Percentiles rank a stretch among this genome's conserved stretches.
Conservation (phyloP, 2,113 vertebrate species). For the Leucopsar rothschildi region DNA sequence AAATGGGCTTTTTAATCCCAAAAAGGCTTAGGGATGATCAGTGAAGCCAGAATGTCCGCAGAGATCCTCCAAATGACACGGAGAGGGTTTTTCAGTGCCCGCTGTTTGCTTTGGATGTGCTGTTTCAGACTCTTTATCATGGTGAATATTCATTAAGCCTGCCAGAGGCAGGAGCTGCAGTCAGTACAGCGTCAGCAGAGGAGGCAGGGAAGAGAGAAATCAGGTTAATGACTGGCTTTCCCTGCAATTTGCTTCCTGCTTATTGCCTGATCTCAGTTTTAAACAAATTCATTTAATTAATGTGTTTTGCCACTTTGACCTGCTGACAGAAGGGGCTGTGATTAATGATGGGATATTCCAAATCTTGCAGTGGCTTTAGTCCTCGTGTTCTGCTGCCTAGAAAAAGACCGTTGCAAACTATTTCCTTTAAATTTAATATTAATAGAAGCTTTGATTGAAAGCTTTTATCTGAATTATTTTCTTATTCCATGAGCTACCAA, state of each 20-base stretch:
- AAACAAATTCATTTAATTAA: conserved; percentile 56
- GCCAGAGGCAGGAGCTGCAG: conserved; percentile 47
- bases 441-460: conserved; percentile 39
- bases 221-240: conserved; percentile 56
- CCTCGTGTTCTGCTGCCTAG: background rate
- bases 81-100: background rate
- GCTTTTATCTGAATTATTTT: conserved; percentile 26
- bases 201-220: conserved; percentile 47
- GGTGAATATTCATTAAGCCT: conserved; percentile 58
- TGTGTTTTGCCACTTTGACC: conserved; percentile 18
- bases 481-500: background rate
- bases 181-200: background rate
- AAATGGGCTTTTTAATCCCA: conserved; percentile 46
- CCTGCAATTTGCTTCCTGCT: conserved; percentile 41
- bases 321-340: background rate
- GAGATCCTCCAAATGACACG: background rate
- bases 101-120: conserved; percentile 1
- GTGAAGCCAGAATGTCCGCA: background rate
- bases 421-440: conserved; percentile 9
- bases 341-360: background rate
- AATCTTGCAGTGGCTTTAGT: background rate
- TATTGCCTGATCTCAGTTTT: conserved; percentile 28
- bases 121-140: conserved; percentile 16
- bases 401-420: background rate
- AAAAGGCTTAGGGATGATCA: conserved; percentile 47